Base-by-base conservation (phyloP, 2,797 vertebrate species). In the Macrochelys suwanniensis region DNA sequence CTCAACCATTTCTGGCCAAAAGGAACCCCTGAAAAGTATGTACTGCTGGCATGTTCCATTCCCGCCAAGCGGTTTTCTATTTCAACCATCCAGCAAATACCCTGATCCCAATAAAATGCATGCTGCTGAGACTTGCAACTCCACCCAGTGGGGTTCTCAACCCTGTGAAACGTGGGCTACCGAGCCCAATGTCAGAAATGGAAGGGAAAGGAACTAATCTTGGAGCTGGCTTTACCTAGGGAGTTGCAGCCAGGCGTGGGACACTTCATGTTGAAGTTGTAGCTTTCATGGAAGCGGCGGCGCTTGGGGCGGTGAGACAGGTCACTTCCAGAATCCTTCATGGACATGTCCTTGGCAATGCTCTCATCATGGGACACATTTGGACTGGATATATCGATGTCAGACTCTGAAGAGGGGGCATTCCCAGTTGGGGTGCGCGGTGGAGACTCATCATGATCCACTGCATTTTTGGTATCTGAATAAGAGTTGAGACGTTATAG, bases 181-280 rank as follows among this genome's bases (percentile, higher is more conserved):
- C 54, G 53, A 3, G 47, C 81, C 51, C 87, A 76, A 57, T 25
- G 56, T 45, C 93, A 95, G 81, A 33, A 49, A 82, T 6, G 42
- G 42, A 90, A 80, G 54, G 12, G 0, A 54, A 50, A 88, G 19
- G 19, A 71, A 71, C 47, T 11, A 49, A 74, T 78, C 89, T 56
- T 51, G 61, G 80, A 84, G 56, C 33, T 5, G 89, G 65, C 88
- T 68, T 94, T 97, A 99, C 99, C 99, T 61, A 99, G 98, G 26
- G 99, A 99, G 97, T 99, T 99, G 97, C 99, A 99, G n/a, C 99
- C 99, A 0, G 99, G 99, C 0, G 99, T 99, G 42, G 99, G 99
- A 92, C 99, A 99, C 93, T 99, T 99, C 99, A 99, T 99, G 97
- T 99, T 99, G 96, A 99, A 99, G 97, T 99, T 99, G 98, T 99